phyloP scores from a whole-genome alignment of 2,797 vertebrate species.

The Hemibagrus guttatus region DNA sequence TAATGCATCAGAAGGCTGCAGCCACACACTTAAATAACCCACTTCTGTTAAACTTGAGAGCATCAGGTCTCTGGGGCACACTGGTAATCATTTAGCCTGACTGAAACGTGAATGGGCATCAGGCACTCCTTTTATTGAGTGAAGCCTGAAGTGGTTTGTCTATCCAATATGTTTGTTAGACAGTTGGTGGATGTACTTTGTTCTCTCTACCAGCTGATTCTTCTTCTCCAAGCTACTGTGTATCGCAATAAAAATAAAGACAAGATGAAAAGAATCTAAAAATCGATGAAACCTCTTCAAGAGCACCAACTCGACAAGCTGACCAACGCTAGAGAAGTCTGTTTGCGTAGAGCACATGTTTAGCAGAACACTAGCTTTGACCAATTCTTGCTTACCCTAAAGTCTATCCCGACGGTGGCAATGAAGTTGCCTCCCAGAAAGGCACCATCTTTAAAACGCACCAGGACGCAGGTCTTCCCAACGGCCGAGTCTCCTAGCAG shows the following conservation, averaged over 20 bases:
- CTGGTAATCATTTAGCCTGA: conserved; percentile 45
- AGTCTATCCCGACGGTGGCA: conserved; percentile 99
- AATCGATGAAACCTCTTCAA: neutral
- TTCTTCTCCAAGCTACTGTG: conserved; percentile 14
- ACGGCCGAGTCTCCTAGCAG: conserved; percentile 96
- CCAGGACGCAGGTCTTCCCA: conserved; percentile 97
- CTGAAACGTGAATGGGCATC: conserved; percentile 42
- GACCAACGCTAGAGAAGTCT: neutral
- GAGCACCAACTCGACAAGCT: neutral
- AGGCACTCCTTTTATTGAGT: conserved; percentile 31
- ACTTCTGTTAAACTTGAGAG: conserved; percentile 18
- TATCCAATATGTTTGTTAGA: conserved; percentile 22
- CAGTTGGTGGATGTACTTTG: conserved; percentile 4
- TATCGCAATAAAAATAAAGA: conserved; percentile 6
- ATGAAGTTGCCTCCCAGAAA: conserved; percentile 97
- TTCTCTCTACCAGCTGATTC: conserved; percentile 23
- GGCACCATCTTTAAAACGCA: conserved; percentile 94
- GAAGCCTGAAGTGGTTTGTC: conserved; percentile 31
- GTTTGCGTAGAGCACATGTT: neutral
- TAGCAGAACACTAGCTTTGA: conserved; percentile 1
- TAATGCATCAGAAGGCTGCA: neutral
- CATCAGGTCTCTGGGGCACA: conserved; percentile 4
- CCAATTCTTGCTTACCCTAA: conserved; percentile 85
- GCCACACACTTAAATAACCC: conserved; percentile 6
- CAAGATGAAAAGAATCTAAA: neutral